Evolutionary conservation across 2,888 invertebrate species (phyloP).

Genomic region (Meteorus colon): DNA sequence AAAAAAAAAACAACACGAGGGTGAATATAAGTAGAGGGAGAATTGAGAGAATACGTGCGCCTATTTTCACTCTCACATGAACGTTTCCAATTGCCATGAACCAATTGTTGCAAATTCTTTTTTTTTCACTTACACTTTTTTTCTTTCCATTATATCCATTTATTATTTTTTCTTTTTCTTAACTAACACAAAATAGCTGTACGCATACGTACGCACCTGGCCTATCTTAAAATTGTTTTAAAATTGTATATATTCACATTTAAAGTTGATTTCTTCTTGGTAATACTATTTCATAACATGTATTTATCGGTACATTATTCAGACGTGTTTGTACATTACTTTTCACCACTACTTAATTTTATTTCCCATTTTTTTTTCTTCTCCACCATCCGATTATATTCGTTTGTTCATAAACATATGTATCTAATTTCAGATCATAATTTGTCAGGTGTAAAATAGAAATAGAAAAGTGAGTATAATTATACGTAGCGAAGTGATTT

Average conservation of each 20-base stretch:
- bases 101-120: neutral
- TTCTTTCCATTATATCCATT: neutral
- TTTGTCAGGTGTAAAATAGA: slow-evolving; percentile 29
- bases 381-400: neutral
- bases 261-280: neutral
- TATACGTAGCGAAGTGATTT: slow-evolving; percentile 21
- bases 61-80: neutral
- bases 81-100: neutral
- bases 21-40: neutral
- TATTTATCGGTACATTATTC: neutral
- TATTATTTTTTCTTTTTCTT: neutral
- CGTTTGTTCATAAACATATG: neutral
- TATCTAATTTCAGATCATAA: slow-evolving; percentile 19
- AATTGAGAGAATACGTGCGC: slow-evolving; percentile 5
- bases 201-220: neutral
- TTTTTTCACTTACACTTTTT: neutral
- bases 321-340: neutral
- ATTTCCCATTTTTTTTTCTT: neutral
- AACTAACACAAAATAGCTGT: neutral
- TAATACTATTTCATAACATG: slow-evolving; percentile 2
- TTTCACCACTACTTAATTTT: neutral
- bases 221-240: neutral
- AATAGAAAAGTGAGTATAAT: slow-evolving; percentile 22
- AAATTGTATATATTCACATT: neutral
- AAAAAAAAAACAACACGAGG: neutral